Conservation (phyloP, 2,797 vertebrate genomes). For the Enteromius thamalakanensis region DNA sequence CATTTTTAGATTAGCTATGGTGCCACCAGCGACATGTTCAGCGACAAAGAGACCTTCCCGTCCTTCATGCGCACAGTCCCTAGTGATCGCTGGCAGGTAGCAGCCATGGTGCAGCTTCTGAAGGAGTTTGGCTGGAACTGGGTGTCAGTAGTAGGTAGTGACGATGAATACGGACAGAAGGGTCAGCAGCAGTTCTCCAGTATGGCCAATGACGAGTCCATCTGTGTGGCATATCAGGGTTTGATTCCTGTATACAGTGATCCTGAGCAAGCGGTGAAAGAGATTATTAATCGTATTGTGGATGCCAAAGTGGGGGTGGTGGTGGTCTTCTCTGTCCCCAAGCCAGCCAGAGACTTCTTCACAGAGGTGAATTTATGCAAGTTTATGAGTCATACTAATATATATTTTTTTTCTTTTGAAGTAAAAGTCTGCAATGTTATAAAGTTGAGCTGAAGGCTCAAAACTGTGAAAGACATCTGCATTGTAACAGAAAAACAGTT, state of each 20-base stretch:
- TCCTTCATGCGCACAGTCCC: conserved; percentile 90
- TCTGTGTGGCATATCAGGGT: conserved; percentile 88
- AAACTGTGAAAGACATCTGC: neutral
- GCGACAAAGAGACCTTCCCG: conserved; percentile 76
- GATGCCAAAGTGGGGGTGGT: conserved; percentile 75
- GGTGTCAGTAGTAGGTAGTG: conserved; percentile 85
- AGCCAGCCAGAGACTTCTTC: conserved; percentile 70
- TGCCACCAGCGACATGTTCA: conserved; percentile 85
- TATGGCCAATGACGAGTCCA: conserved; percentile 60
- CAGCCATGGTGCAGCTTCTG: conserved; percentile 77
- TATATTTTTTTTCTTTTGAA: neutral
- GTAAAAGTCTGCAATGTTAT: neutral
- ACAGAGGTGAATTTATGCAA: conserved; percentile 66
- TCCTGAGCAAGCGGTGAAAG: neutral
- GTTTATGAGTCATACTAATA: neutral
- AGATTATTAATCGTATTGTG: conserved; percentile 71
- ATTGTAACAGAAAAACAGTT: neutral
- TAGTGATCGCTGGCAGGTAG: conserved; percentile 79
- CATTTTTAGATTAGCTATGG: conserved; percentile 84
- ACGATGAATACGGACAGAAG: conserved; percentile 83
- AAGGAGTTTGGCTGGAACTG: conserved; percentile 84
- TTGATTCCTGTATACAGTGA: conserved; percentile 78
- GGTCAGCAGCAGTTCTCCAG: conserved; percentile 76
- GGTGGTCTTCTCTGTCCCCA: conserved; percentile 77
- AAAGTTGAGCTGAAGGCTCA: neutral